Evolutionary conservation across 2,113 vertebrate genomes (phyloP), one percentile per base, ranked within the genome.

Genomic region (Sapajus apella): DNA sequence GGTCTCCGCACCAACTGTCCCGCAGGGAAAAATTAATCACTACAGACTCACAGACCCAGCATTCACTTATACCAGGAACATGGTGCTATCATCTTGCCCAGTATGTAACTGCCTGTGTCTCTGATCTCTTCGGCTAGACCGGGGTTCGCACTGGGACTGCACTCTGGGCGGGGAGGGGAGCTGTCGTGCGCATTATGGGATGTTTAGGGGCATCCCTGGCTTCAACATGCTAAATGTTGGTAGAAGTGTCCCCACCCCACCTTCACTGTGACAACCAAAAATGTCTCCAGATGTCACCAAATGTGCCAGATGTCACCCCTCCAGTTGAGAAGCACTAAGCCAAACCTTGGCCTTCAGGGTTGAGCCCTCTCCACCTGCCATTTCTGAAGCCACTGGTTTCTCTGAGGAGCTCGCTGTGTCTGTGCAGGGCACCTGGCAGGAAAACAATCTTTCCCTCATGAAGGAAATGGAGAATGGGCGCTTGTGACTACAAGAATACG

Each of bases 91-190:
- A 13, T 2, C 61, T 37, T 18, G 40, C 88, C 10, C 30, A 13
- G 0, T 20, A 40, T 8, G 6, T 13, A 37, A 58, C 25, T 2
- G 10, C 12, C 0, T 1, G 8, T 5, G 10, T 7, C 72, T n/a
- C 56, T 2, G 0, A n/a, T 32, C 10, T 80, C 64, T 35, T 6
- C 14, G 5, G 11, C n/a, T 32, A 52, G 76, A 68, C 85, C 17
- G 3, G 20, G 25, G n/a, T 8, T 0, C 0, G 11, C 37, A 30
- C 6, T 4, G 0, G 0, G 82, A 5, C 32, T 37, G 3, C 66
- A 76, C 50, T 87, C 6, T 2, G 3, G 2, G 52, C 5, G 16
- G 52, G 52, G 52, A 52, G 8, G 55, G 12, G 18, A 12, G 16
- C 45, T 50, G 30, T 47, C 4, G 5, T 55, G n/a, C 11, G 90